These are phyloP conservation scores for Podocnemis expansa DNA, from an alignment of 2,113 vertebrate species.

Conservation along the genomic window DNA sequence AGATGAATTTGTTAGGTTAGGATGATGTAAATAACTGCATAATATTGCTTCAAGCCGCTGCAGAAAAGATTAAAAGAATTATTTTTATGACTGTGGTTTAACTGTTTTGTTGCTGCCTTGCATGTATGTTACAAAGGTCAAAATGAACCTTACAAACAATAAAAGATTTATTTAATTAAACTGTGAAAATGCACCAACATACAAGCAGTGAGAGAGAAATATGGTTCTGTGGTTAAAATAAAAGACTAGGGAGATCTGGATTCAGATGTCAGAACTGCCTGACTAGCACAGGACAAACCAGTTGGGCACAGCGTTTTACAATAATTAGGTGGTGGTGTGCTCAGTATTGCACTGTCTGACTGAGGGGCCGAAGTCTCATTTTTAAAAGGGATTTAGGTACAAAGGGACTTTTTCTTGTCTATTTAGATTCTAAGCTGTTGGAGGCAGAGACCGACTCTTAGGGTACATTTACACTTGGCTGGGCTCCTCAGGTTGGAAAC, in stretches of 20 bases:
- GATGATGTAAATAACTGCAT: slow-evolving; percentile 8
- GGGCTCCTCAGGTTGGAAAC: too few relatives aligned
- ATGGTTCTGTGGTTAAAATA: too few relatives aligned
- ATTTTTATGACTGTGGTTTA: neutral
- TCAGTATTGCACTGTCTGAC: too few relatives aligned
- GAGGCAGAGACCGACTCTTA: neutral
- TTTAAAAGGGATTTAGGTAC: too few relatives aligned
- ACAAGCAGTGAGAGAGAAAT: neutral
- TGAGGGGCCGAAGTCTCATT: too few relatives aligned
- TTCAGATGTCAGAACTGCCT: neutral
- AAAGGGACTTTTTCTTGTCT: neutral
- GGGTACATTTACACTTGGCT: too few relatives aligned
- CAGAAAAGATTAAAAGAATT: neutral
- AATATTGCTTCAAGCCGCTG: neutral
- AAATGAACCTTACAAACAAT: neutral
- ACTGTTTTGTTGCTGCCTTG: neutral
- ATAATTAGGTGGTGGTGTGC: too few relatives aligned
- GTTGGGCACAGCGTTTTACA: too few relatives aligned
- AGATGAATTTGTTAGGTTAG: neutral
- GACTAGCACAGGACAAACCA: neutral
- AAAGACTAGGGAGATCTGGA: neutral
- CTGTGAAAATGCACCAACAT: neutral
- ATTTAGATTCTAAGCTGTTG: neutral
- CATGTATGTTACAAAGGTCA: neutral
- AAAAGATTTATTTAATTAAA: neutral